Base-by-base conservation (phyloP, 2,888 invertebrate species). In the Lamellibrachia satsuma region DNA sequence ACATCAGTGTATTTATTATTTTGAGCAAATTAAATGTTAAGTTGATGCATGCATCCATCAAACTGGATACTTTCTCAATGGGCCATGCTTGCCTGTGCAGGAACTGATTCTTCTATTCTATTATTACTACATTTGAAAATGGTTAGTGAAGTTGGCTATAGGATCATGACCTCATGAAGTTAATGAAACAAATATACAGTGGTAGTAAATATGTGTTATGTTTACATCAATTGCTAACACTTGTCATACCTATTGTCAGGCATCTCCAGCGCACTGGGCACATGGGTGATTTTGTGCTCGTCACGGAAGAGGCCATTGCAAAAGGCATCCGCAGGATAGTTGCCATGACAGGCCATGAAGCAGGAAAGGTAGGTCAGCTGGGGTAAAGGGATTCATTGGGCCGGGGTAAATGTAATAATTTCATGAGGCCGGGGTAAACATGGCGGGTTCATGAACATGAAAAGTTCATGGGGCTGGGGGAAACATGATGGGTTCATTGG, bases 281-380 rank as follows among this genome's bases (percentile, higher is more conserved):
- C 96, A 98, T 99, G 95, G 99, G 99, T 75, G 98, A 98, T 95
- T 98, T 99, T 97, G 98, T 99, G 1, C 99, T 99, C 95, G 98
- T 98, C 4, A 98, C 98, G 95, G 99, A 99, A 97, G 99, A 99
- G 97, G 99, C 99, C 15, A 99, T 99, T 94, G 99, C 99, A 91
- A 99, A 99, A 97, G 99, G 99, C 93, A 98, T 99, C 94, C 97
- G 99, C 93, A 97, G 99, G 96, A 99, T 99, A 96, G 98, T 99
- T 55, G 99, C 99, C 51, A 97, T 99, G 11, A 99, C 99, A 60
- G 99, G 99, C 0, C 98, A 98, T 4, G 99, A 99, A 97, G 99
- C 99, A 52, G 93, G 94, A 75, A 96, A 95, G 95, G 96, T 96
- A 92, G 92, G 92, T 51, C 51, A n/a, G 51, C 52, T 15, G 75